Conservation (phyloP, 2,888 invertebrate genomes). For the Epirrhoe alternata region DNA sequence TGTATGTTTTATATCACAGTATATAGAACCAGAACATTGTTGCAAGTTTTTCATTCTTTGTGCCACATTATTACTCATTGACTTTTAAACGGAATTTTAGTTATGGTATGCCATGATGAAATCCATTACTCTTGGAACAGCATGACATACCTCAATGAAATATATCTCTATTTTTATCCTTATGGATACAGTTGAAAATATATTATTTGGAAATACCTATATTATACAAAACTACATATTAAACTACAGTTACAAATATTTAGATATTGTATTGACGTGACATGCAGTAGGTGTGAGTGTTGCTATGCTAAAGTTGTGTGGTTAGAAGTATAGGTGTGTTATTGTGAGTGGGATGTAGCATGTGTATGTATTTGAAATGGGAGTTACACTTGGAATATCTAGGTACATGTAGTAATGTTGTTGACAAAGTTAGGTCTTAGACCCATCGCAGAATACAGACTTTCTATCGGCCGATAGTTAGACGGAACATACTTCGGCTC, state of each 20-base stretch:
- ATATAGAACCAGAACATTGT: not conserved
- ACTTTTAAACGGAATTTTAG: slow-evolving; percentile 10
- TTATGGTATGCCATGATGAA: slow-evolving; percentile 19
- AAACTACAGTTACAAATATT: slow-evolving; percentile 9
- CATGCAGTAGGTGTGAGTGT: slow-evolving; percentile 15
- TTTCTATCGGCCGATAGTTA: too few species aligned
- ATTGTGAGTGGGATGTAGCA: slow-evolving; percentile 22
- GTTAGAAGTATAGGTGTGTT: slow-evolving; percentile 25
- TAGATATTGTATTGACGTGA: slow-evolving; percentile 15
- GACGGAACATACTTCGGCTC: too few species aligned
- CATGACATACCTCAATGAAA: slow-evolving; percentile 16
- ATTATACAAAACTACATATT: slow-evolving; percentile 6
- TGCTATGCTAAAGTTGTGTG: slow-evolving; percentile 28
- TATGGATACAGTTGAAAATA: not conserved
- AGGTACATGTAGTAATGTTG: not conserved
- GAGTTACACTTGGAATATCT: slow-evolving; percentile 17
- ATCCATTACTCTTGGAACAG: not conserved
- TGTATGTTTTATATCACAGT: slow-evolving; percentile 15
- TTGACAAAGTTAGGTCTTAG: not conserved
- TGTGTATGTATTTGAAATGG: slow-evolving; percentile 2
- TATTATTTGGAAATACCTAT: not conserved
- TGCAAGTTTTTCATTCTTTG: slow-evolving; percentile 17
- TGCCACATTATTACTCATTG: slow-evolving; percentile 36
- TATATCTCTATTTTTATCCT: slow-evolving; percentile 4
- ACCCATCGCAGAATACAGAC: too few species aligned